Evolutionary conservation across 1,140 invertebrate genomes (phyloP), one percentile per base, ranked within the genome.

Genomic region (Drosophila pseudoobscura): DNA sequence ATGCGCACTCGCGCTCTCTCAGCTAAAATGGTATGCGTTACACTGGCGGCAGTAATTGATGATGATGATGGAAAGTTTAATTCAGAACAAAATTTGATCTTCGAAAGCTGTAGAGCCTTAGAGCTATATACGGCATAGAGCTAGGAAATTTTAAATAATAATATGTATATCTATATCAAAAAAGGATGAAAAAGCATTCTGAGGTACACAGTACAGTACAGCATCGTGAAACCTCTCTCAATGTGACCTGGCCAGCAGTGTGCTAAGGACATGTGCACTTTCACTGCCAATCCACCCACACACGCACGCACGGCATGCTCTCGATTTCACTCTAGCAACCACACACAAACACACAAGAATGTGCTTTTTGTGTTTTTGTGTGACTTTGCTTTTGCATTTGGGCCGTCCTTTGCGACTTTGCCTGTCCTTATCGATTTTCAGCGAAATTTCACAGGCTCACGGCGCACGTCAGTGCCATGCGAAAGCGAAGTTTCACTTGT

Each of bases 361-460:
- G 76, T 78, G 74, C 63, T 76, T 76, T 76, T 68, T 76, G 74
- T 76, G 72, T 56, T 61, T 61, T 41, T 52, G 58, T 39, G 47
- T 59, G 65, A 54, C 63, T 66, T 50, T 66, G 68, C 78, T 74
- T 80, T 83, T 69, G 53, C 60, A 69, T 82, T 66, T 74, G 47
- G 24, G 20, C 24, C 54, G 55, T 59, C 55, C 45, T 49, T 26
- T 45, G 20, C 82, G 76, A 79, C 80, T 85, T 82, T 87, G 77
- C 82, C 63, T 70, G 63, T 83, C 83, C 83, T 83, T 88, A 88
- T 88, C 79, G 83, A 88, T 88, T 88, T 88, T 88, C 75, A 88
- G 83, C 84, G 83, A 88, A 79, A 73, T 88, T 87, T 87, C 63
- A 78, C 62, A 83, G 80, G 78, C 79, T 83, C 63, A 75, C 83